phyloP scores from a whole-genome alignment of 2,113 vertebrate genomes.

The Nycticebus coucang region DNA sequence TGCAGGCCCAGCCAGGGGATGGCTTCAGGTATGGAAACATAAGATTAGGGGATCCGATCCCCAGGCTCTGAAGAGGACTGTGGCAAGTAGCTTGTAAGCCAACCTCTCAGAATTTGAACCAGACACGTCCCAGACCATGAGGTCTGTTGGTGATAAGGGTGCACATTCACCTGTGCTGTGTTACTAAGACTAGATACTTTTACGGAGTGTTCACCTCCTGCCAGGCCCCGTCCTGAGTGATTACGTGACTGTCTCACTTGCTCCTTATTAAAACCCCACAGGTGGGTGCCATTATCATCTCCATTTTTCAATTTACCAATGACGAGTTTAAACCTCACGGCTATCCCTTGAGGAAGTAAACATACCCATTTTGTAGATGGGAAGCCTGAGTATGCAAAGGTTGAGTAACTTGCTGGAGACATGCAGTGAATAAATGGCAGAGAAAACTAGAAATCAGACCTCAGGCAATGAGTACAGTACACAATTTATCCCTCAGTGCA shows the following conservation, averaged over 20 bases:
- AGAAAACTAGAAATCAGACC: neutral
- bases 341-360: neutral
- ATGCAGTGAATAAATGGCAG: neutral
- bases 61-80: neutral
- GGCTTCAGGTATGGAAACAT: rapidly evolving
- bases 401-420: neutral
- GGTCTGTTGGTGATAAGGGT: neutral
- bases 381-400: neutral
- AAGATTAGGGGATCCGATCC: neutral
- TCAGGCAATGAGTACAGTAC: rapidly evolving
- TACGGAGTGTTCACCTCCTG: rapidly evolving
- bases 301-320: neutral
- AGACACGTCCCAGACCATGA: neutral
- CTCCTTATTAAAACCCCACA: neutral
- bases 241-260: rapidly evolving
- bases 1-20: rapidly evolving
- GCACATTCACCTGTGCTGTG: rapidly evolving
- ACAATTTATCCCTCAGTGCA: rapidly evolving
- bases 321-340: neutral
- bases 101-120: neutral
- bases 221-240: rapidly evolving
- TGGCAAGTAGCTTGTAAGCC: neutral
- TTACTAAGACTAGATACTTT: rapidly evolving
- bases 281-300: too few relatives aligned
- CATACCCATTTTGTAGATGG: neutral